Evolutionary conservation across 2,888 invertebrate genomes (phyloP).

Genomic region (Parelbella ahira): DNA sequence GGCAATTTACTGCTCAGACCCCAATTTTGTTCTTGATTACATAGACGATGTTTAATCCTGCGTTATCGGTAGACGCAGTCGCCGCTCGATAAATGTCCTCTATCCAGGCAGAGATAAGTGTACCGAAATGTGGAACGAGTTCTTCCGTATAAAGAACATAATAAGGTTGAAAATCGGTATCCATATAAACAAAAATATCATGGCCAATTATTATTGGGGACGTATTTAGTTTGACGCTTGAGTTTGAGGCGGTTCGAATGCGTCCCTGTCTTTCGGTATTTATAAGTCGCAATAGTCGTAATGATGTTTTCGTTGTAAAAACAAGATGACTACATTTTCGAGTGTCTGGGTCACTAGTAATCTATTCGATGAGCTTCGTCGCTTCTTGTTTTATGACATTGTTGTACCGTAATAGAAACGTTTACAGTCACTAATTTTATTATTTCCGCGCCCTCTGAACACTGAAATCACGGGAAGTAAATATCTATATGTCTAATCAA

Average conservation of each 20-base stretch:
- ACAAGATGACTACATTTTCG: too few species aligned
- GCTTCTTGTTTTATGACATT: too few species aligned
- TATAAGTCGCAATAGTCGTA: slow-evolving; percentile 37
- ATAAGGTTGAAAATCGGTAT: slow-evolving; percentile 36
- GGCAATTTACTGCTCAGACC: slow-evolving; percentile 32
- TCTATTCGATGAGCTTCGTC: too few species aligned
- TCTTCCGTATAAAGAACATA: slow-evolving; percentile 33
- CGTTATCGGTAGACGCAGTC: slow-evolving; percentile 55
- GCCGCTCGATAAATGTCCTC: slow-evolving; percentile 50
- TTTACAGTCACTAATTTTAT: too few species aligned
- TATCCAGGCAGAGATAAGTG: slow-evolving; percentile 40
- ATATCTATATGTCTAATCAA: too few species aligned
- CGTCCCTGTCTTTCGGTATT: slow-evolving; percentile 38
- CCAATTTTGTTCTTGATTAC: slow-evolving; percentile 50
- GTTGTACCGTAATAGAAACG: too few species aligned
- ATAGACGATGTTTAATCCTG: slow-evolving; percentile 52
- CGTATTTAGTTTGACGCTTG: slow-evolving; percentile 50
- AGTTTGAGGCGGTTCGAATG: slow-evolving; percentile 35
- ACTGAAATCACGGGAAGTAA: too few species aligned
- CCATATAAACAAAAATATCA: slow-evolving; percentile 30
- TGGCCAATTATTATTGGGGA: slow-evolving; percentile 43
- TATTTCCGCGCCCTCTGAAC: too few species aligned
- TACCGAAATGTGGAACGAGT: slow-evolving; percentile 30
- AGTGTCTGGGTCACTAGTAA: too few species aligned
- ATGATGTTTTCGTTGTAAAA: not conserved